phyloP scores from a whole-genome alignment of 2,113 vertebrate genomes.

The Promerops cafer region DNA sequence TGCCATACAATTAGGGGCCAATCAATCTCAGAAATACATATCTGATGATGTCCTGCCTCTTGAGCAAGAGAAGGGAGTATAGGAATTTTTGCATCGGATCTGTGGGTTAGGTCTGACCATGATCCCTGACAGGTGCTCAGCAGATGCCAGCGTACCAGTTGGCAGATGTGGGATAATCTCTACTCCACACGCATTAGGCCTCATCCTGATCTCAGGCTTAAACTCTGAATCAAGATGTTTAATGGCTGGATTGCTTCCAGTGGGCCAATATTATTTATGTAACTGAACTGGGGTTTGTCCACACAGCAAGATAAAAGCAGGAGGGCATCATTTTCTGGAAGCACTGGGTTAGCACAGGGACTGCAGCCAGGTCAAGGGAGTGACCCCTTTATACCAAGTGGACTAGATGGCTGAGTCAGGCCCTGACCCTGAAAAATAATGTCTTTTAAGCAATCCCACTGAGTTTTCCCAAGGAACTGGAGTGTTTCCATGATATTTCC shows the following conservation, averaged over 20 bases:
- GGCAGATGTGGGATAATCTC: conserved; percentile 26
- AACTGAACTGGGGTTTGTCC: background rate
- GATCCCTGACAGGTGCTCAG: background rate
- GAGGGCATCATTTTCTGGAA: background rate
- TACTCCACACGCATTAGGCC: background rate
- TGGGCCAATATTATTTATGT: background rate
- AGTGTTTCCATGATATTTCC: background rate
- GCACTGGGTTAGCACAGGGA: background rate
- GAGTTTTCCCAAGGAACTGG: background rate
- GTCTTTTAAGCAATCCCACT: background rate
- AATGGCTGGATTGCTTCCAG: conserved; percentile 20
- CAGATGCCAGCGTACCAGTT: background rate
- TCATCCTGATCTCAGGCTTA: conserved; percentile 32
- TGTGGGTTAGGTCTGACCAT: background rate
- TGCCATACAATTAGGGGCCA: background rate
- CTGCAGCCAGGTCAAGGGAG: background rate
- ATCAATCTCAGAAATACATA: background rate
- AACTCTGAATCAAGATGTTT: conserved; percentile 18
- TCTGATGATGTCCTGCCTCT: background rate
- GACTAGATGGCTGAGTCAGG: too few relatives aligned
- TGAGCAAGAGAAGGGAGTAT: background rate
- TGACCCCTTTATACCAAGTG: background rate
- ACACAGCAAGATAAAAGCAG: background rate
- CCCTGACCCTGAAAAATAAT: background rate
- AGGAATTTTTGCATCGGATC: background rate